Conservation (phyloP, 2,888 invertebrate species). For the Mesochorus sp. region DNA sequence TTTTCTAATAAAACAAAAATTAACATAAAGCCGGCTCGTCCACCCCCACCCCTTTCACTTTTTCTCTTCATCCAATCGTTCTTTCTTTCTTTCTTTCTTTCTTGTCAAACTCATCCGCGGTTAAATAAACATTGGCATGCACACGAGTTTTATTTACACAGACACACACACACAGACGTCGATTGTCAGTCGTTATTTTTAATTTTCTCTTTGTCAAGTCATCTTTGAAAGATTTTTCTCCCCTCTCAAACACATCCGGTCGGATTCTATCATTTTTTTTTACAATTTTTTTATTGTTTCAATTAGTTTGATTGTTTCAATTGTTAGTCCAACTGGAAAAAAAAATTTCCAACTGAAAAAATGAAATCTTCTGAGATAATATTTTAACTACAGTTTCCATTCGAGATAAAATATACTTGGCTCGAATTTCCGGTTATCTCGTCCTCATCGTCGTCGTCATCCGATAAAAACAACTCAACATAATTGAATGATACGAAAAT, state of each 20-base stretch:
- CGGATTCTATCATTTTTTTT: no score
- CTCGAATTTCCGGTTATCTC: background rate
- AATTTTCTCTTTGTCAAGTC: no score
- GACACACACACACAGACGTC: no score
- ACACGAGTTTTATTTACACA: background rate
- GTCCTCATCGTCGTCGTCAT: background rate
- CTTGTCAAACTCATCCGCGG: background rate
- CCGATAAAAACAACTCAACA: slow-evolving; percentile 59
- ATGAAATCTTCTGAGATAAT: no score
- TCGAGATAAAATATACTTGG: background rate
- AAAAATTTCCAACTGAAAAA: no score
- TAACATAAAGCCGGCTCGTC: slow-evolving; percentile 58
- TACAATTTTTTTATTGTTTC: no score
- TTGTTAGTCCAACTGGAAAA: no score
- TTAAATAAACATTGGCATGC: slow-evolving; percentile 24
- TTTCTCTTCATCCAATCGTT: background rate
- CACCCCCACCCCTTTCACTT: background rate
- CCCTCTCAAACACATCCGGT: no score
- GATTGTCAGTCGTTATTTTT: no score
- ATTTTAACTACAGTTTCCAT: no score
- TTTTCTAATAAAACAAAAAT: slow-evolving; percentile 62
- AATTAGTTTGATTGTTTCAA: no score
- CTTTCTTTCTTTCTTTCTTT: slow-evolving; percentile 11
- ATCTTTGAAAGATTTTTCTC: no score
- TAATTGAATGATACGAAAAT: slow-evolving; percentile 58